A percentile compares a stretch with the other conserved stretches of the same genome.
These are phyloP conservation scores for Colistium nudipinnis DNA, from an alignment of 2,113 vertebrate species.

Conservation along the genomic window DNA sequence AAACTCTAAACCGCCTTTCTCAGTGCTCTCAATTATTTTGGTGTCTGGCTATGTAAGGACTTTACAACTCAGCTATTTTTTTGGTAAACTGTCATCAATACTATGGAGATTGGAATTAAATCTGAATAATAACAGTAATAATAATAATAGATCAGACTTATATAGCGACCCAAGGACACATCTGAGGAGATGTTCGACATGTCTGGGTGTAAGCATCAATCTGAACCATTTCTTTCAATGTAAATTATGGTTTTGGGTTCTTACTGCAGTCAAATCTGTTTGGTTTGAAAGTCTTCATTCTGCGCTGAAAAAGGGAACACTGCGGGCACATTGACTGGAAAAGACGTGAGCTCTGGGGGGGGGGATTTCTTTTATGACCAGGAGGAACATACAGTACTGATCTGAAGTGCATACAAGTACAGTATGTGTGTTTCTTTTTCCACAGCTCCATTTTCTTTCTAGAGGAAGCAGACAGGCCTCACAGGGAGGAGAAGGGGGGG, in stretches of 20 bases:
- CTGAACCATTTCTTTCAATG: not conserved
- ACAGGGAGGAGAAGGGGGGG: slow-evolving; percentile 38
- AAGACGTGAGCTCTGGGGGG: not conserved
- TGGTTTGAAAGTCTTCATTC: not conserved
- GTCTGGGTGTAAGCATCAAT: not conserved
- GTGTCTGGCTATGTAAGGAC: not conserved
- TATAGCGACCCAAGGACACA: too few relatives aligned
- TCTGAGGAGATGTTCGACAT: not conserved
- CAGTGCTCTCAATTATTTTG: too few relatives aligned
- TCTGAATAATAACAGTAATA: too few relatives aligned
- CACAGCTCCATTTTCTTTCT: slow-evolving; percentile 34
- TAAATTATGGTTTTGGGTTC: not conserved
- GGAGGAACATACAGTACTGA: slow-evolving; percentile 28
- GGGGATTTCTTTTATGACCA: slow-evolving; percentile 8
- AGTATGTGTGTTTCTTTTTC: slow-evolving; percentile 35
- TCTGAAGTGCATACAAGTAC: slow-evolving; percentile 21
- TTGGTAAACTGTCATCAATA: too few relatives aligned
- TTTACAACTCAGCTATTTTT: not conserved
- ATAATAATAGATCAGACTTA: too few relatives aligned
- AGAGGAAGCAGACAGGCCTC: slow-evolving; percentile 65
- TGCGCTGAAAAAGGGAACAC: not conserved
- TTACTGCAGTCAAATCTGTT: not conserved
- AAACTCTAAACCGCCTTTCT: too few relatives aligned
- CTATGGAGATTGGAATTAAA: too few relatives aligned
- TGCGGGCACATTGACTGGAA: not conserved